Percentiles rank a stretch among this genome's conserved stretches.
Conservation (phyloP, 2,797 vertebrate species). For the Esox masquinongy region DNA sequence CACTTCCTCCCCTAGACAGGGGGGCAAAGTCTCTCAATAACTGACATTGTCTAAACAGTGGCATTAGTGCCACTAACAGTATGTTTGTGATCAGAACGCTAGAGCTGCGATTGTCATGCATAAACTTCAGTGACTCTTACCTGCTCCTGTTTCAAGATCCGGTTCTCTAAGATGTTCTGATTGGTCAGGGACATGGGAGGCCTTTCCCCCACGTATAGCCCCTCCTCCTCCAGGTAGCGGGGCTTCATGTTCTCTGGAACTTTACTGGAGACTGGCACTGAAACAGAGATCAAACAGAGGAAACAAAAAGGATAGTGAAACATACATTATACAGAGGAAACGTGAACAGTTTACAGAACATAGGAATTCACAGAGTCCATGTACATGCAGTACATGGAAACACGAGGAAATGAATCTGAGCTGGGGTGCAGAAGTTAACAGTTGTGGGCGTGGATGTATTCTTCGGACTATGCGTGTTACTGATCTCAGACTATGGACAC, state of each 20-base stretch:
- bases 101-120: background rate
- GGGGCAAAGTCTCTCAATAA: background rate
- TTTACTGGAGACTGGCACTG: slow-evolving; percentile 85
- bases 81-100: background rate
- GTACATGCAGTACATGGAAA: too few species aligned
- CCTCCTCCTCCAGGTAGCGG: slow-evolving; percentile 92
- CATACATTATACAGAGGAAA: background rate
- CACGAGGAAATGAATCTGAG: too few species aligned
- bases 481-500: background rate
- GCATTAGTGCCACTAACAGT: background rate
- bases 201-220: slow-evolving; percentile 89
- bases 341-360: background rate
- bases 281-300: background rate
- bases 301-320: background rate
- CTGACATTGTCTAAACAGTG: background rate
- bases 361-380: background rate
- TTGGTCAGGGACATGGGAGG: slow-evolving; percentile 78
- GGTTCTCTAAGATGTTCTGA: slow-evolving; percentile 92
- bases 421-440: background rate
- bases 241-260: slow-evolving; percentile 87
- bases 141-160: slow-evolving; percentile 83
- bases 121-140: slow-evolving; percentile 60
- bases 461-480: too few species aligned
- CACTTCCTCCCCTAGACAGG: slow-evolving; percentile 79
- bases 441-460: background rate